Evolutionary conservation across 2,888 invertebrate genomes (phyloP).

Genomic region (Coronaproctus castanopsis): DNA sequence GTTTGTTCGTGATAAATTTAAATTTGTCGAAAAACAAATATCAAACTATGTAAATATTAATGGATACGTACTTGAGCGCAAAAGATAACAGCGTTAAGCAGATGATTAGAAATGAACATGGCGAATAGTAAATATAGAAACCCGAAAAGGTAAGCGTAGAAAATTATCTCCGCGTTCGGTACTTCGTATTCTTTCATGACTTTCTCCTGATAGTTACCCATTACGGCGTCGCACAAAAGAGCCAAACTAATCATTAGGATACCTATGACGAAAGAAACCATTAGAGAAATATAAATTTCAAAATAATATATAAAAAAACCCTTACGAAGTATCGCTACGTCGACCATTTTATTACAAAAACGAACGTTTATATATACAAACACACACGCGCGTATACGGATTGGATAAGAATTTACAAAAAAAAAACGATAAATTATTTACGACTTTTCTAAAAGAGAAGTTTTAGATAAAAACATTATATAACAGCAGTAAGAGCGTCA

Average conservation of each 20-base stretch:
- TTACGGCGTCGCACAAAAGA: constrained; percentile 77
- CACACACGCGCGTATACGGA: too few relatives aligned
- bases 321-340: too few relatives aligned
- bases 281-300: neutral
- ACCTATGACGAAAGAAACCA: constrained; percentile 41
- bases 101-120: constrained; percentile 48
- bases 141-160: constrained; percentile 79
- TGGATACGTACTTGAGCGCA: constrained; percentile 48
- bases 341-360: too few relatives aligned
- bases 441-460: too few relatives aligned
- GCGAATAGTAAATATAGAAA: constrained; percentile 57
- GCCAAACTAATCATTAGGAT: constrained; percentile 62
- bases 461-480: too few relatives aligned
- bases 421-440: too few relatives aligned
- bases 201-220: constrained; percentile 94
- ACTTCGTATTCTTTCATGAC: constrained; percentile 69
- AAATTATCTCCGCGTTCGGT: constrained; percentile 72
- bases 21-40: too few relatives aligned
- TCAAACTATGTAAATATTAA: too few relatives aligned
- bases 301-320: constrained; percentile 6
- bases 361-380: too few relatives aligned
- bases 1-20: too few relatives aligned
- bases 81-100: constrained; percentile 52
- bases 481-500: too few relatives aligned
- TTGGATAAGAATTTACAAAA: too few relatives aligned